Percentiles rank a stretch among this genome's conserved stretches.
Evolutionary conservation across 2,888 invertebrate genomes (phyloP).

Genomic region (Ophraella communa): DNA sequence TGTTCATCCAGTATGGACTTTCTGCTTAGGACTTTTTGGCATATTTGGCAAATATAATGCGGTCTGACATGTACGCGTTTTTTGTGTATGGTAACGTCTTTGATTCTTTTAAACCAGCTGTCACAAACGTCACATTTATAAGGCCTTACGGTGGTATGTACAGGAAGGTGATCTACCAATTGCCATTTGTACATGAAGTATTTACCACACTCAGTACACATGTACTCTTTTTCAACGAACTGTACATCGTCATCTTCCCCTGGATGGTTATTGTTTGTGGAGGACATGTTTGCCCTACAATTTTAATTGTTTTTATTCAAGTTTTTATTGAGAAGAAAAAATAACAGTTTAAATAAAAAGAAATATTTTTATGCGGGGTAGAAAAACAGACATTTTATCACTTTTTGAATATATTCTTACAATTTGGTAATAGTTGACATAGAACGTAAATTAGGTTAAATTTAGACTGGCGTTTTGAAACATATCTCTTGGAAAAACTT

Average conservation of each 20-base stretch:
- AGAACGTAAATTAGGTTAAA: no score
- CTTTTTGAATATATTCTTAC: no score
- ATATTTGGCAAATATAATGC: not conserved
- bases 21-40: not conserved
- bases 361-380: not conserved
- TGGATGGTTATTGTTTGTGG: not conserved
- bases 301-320: not conserved
- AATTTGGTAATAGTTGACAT: no score
- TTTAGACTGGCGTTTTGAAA: not conserved
- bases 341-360: not conserved
- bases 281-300: not conserved
- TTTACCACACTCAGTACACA: conserved; percentile 58
- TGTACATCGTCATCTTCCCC: not conserved
- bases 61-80: not conserved
- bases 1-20: not conserved
- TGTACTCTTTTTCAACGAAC: conserved; percentile 14
- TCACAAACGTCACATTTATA: conserved; percentile 41
- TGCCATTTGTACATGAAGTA: conserved; percentile 62
- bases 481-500: not conserved
- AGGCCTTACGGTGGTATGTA: conserved; percentile 37
- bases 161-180: conserved; percentile 57
- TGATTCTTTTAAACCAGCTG: not conserved
- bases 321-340: not conserved
- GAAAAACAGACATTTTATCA: no score
- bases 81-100: conserved; percentile 1